These are phyloP conservation scores for Mermis nigrescens DNA, from an alignment of 2,888 invertebrate genomes.

Conservation along the genomic window DNA sequence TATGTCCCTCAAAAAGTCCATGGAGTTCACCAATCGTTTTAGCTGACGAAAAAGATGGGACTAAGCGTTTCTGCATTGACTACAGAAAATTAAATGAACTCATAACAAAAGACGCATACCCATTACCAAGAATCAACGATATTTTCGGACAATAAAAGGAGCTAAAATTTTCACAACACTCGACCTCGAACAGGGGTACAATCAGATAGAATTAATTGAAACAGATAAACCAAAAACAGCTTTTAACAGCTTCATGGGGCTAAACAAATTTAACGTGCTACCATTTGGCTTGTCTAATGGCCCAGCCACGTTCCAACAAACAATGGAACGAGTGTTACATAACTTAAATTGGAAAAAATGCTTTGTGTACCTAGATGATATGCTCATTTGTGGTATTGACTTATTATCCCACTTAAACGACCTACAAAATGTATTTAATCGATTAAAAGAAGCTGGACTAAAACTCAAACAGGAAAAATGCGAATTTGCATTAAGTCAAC, in stretches of 20 bases:
- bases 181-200: slow-evolving; percentile 12
- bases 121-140: slow-evolving; percentile 2
- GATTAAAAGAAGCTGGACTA: not conserved
- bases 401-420: not conserved
- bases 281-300: slow-evolving; percentile 14
- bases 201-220: slow-evolving; percentile 14
- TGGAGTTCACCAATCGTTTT: not conserved
- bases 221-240: slow-evolving; percentile 17
- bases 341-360: slow-evolving; percentile 14
- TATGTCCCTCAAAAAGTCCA: not conserved
- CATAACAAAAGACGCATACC: not conserved
- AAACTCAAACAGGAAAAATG: slow-evolving; percentile 2
- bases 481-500: not conserved
- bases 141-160: not conserved
- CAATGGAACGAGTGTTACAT: slow-evolving; percentile 17
- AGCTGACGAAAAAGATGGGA: not conserved
- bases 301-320: slow-evolving; percentile 17
- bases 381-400: slow-evolving; percentile 11
- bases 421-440: not conserved
- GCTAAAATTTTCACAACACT: not conserved
- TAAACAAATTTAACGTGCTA: slow-evolving; percentile 18
- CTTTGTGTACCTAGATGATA: slow-evolving; percentile 21
- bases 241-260: slow-evolving; percentile 15
- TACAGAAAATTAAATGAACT: not conserved
- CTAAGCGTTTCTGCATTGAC: not conserved